Base-by-base conservation (phyloP, 2,888 invertebrate genomes). In the Isotomurus palustris region DNA sequence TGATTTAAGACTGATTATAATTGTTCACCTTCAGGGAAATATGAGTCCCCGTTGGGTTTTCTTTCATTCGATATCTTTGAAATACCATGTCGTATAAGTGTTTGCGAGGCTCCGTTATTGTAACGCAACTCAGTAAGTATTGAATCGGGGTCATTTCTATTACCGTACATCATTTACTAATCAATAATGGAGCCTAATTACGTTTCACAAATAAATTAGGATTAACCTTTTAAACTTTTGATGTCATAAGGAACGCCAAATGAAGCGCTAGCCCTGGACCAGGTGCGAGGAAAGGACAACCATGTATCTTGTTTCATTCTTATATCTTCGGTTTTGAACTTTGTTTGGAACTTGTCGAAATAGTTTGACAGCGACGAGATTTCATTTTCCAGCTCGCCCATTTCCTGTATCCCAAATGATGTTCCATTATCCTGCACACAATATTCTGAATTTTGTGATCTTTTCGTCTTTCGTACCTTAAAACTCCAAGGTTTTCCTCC, bases 41-140 rank as follows among this genome's bases (percentile, higher is more conserved):
- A 0, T 47, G 36, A n/a, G 58, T 67, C 38, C 65, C 64, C 1
- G 63, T 67, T 2, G 70, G 70, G 54, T 70, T 70, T 50, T 66
- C 65, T 44, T 64, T 48, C 6, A 62, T 68, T 1, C 68, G 57
- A 28, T 66, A 65, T 17, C 70, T 35, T 29, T 68, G 66, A 40
- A 67, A 70, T 12, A 70, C 62, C 24, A 70, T 44, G 28, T 56
- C 60, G 36, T 70, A 70, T 27, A 70, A 24, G 48, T 66, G 66
- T 12, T 59, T 59, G 19, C 70, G 47, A 2, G 66, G 62, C 25
- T 66, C 65, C 17, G 60, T 60, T 14, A 70, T 58, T 6, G 28
- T 57, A n/a, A 70, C 65, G 32, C 61, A 64, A 8, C 58, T 55
- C 22, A 43, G 53, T 43, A 70, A 53, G 44, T 70, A 70, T 2